Percentiles rank a stretch among this genome's conserved stretches.
Conservation (phyloP, 2,797 vertebrate species). For the Pangasius djambal region DNA sequence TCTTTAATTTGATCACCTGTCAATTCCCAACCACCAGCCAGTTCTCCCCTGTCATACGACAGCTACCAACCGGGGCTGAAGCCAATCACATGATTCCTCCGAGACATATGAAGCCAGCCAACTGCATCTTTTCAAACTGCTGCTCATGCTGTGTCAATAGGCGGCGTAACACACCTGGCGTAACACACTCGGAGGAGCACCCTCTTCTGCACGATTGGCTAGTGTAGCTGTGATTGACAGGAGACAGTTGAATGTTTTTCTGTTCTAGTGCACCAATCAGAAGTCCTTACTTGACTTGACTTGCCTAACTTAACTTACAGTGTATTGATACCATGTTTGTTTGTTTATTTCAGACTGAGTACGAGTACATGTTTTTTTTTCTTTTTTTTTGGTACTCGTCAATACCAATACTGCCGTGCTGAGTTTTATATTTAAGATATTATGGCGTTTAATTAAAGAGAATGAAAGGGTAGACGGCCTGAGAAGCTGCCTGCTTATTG, state of each 20-base stretch:
- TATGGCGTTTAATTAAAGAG: background rate
- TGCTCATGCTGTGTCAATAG: background rate
- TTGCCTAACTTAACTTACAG: background rate
- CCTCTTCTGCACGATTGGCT: background rate
- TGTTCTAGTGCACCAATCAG: background rate
- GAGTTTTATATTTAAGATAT: background rate
- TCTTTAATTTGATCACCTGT: background rate
- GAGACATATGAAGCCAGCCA: background rate
- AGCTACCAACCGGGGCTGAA: background rate
- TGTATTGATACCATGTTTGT: background rate
- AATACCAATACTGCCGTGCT: background rate
- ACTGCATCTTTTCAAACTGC: background rate
- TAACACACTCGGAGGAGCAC: background rate
- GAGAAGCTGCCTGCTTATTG: background rate
- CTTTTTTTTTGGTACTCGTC: no score
- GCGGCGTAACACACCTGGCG: background rate
- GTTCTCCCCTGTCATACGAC: background rate
- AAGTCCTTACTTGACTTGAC: background rate
- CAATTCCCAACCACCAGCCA: background rate
- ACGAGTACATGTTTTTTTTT: no score
- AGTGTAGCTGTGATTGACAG: background rate
- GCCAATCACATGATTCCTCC: background rate
- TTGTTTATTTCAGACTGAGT: background rate
- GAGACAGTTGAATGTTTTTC: background rate
- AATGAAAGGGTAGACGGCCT: background rate